These are phyloP conservation scores for Mormyrus hasselquistii DNA, from an alignment of 2,797 vertebrate species.

Conservation along the genomic window DNA sequence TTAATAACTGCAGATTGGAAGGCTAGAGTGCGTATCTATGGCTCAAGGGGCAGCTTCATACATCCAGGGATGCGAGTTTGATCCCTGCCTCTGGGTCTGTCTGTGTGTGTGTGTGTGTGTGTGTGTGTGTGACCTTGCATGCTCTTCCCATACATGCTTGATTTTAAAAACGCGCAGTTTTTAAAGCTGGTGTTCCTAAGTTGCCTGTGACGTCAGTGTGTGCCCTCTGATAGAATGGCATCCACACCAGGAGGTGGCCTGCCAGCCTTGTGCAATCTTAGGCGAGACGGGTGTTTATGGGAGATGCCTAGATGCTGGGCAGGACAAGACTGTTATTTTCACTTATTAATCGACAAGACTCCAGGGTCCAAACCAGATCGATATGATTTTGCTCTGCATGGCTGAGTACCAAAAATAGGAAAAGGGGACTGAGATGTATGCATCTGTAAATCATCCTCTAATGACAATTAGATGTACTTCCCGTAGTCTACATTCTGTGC, in stretches of 20 bases:
- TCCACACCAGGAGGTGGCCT: background rate
- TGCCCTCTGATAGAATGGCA: background rate
- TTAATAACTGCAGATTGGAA: background rate
- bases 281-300: background rate
- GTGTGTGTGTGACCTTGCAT: background rate
- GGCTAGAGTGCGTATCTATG: background rate
- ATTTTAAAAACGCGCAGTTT: background rate
- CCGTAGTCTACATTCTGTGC: background rate
- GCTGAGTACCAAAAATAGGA: background rate
- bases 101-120: no score
- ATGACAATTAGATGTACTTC: background rate
- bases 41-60: background rate
- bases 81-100: background rate
- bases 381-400: background rate
- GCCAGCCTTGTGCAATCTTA: background rate
- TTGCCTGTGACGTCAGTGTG: background rate
- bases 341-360: background rate
- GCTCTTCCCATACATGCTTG: background rate
- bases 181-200: background rate
- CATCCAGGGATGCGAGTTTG: background rate
- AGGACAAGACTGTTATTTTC: background rate
- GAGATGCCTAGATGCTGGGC: background rate
- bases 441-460: background rate
- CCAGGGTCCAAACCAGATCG: background rate
- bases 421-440: background rate